Conservation (phyloP, 30 jellyfish, hydroid and myxozoan species). For the Nemopilema nomurai region DNA sequence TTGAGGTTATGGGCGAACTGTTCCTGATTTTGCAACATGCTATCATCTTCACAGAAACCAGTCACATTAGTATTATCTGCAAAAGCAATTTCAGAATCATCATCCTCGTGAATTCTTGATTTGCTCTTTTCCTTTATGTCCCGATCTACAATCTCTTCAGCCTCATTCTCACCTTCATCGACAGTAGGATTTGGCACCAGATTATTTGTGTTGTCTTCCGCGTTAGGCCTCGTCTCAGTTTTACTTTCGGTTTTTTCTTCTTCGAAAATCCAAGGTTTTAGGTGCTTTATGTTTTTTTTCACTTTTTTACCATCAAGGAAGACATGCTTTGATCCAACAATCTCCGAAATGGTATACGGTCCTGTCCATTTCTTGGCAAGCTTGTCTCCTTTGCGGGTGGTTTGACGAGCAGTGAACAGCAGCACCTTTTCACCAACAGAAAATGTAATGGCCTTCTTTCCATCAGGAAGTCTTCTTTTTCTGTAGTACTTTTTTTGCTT, state of each 20-base stretch:
- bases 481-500: slow-evolving; percentile 24
- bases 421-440: slow-evolving; percentile 22
- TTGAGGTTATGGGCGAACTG: background rate
- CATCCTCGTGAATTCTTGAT: background rate
- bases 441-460: slow-evolving; percentile 7
- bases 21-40: background rate
- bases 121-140: background rate
- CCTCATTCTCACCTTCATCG: slow-evolving; percentile 2
- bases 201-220: slow-evolving; percentile 3
- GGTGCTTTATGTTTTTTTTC: slow-evolving; percentile 9
- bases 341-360: slow-evolving; percentile 6
- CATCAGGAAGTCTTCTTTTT: background rate
- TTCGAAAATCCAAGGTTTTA: slow-evolving; percentile 7
- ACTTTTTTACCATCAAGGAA: slow-evolving; percentile 2
- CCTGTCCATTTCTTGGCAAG: slow-evolving; percentile 22
- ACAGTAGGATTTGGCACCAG: background rate
- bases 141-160: slow-evolving; percentile 2
- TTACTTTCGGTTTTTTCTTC: background rate
- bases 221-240: background rate
- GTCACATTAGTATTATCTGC: background rate
- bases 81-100: background rate
- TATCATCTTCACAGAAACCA: slow-evolving; percentile 8
- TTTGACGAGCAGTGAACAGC: slow-evolving; percentile 13
- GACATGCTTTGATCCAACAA: slow-evolving; percentile 10
- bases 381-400: slow-evolving; percentile 10